Evolutionary conservation across 2,888 invertebrate species (phyloP), one percentile per base, ranked within the genome.

Genomic region (Drosophila pseudotalamancana): DNA sequence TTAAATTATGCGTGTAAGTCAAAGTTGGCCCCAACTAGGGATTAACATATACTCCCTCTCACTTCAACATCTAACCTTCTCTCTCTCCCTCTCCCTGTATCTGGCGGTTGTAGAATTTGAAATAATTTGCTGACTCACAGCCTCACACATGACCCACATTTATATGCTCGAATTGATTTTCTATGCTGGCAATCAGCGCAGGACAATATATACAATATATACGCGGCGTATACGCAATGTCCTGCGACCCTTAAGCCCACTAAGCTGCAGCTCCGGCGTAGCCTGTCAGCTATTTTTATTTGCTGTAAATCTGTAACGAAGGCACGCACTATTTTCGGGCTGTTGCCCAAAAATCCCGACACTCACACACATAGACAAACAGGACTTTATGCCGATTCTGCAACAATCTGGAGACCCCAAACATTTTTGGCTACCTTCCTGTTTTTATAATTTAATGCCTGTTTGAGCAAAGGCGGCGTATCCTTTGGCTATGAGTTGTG

Each of bases 101-200:
- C 53, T 69, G 56, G 45, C 60, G 6, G 9, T 64, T 27, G 14
- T 27, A 39, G 37, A 43, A 51, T 77, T 73, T 67, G 51, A 67
- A 70, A 56, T 68, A 79, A 83, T 83, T 73, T 84, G 81, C 83
- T 83, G 81, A 81, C 61, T 81, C 81, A 75, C 63, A 65, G 25
- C 39, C 25, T 16, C 34, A 18, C 49, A 35, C 42, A 21, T 83
- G 82, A 85, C 85, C 82, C 82, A 83, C 82, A 85, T 83, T 83
- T 73, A 77, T 66, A 70, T 82, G 82, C 82, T 79, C 61, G 77
- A 83, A 83, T 83, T 83, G 85, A 83, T 83, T 83, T 82, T 75
- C 70, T 72, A 72, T 77, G 80, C 82, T 74, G 82, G 79, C 85
- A 83, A 83, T 83, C 85, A 83, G 77, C 64, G 39, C 64, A 54